Evolutionary conservation across 2,797 vertebrate genomes (phyloP).

Genomic region (Gobionotothen gibberifrons): DNA sequence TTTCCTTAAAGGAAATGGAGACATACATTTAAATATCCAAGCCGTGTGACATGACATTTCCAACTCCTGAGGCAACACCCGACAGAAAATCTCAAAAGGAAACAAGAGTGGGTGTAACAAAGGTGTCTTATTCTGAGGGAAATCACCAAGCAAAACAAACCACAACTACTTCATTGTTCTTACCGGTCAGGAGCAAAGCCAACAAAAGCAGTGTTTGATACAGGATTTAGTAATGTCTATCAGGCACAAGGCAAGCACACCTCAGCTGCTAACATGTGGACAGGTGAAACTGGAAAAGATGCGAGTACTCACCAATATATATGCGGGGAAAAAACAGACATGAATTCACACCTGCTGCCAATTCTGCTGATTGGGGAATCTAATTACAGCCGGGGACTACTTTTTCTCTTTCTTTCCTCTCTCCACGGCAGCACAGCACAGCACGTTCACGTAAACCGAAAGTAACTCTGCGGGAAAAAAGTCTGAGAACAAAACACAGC

Average conservation of each 20-base stretch:
- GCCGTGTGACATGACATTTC: conserved; percentile 41
- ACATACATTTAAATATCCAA: conserved; percentile 14
- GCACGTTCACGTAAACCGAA: conserved; percentile 31
- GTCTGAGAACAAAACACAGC: neutral
- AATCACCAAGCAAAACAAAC: conserved; percentile 50
- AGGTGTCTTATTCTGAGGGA: conserved; percentile 46
- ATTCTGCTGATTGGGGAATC: conserved; percentile 50
- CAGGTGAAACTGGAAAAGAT: conserved; percentile 19
- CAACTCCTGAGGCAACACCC: conserved; percentile 57
- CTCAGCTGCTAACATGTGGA: neutral
- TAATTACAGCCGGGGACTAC: conserved; percentile 27
- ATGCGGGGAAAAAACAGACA: conserved; percentile 80
- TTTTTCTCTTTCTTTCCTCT: neutral
- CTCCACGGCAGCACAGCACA: neutral
- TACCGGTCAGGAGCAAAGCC: conserved; percentile 6
- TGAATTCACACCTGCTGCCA: conserved; percentile 82
- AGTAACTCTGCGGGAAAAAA: conserved; percentile 5
- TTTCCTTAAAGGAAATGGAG: neutral
- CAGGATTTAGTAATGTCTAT: neutral
- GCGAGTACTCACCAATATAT: conserved; percentile 79
- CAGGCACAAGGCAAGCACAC: neutral
- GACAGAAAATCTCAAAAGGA: conserved; percentile 56
- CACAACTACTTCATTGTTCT: conserved; percentile 12
- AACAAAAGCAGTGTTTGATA: neutral
- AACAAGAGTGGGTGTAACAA: conserved; percentile 69